Percentiles rank a stretch among this genome's conserved stretches.
phyloP scores from a whole-genome alignment of 2,888 invertebrate genomes.

The Cataglyphis livida region DNA sequence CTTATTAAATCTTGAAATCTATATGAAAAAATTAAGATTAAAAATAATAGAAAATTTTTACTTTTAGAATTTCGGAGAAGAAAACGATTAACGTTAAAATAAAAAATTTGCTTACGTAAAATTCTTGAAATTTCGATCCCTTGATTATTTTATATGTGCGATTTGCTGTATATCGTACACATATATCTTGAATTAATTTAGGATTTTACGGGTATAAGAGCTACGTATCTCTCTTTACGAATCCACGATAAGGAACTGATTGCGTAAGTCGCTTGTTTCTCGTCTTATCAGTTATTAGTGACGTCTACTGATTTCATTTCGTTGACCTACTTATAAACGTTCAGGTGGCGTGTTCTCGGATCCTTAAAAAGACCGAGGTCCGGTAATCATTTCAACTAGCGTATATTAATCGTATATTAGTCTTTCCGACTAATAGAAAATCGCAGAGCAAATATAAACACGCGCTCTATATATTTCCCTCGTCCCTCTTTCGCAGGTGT shows the following conservation, averaged over 20 bases:
- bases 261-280: conserved; percentile 15
- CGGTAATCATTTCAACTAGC: conserved; percentile 49
- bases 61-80: background rate
- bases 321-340: conserved; percentile 72
- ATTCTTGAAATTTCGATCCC: background rate
- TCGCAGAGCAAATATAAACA: conserved; percentile 3
- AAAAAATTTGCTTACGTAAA: background rate
- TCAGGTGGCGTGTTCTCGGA: conserved; percentile 68
- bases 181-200: background rate
- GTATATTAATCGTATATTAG: background rate
- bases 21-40: too few relatives aligned
- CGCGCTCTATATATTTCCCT: background rate
- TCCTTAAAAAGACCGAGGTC: conserved; percentile 61
- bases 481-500: background rate
- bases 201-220: background rate
- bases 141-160: background rate
- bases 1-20: too few relatives aligned
- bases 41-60: too few relatives aligned
- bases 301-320: conserved; percentile 63
- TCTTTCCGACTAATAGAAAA: background rate
- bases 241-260: conserved; percentile 33
- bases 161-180: background rate
- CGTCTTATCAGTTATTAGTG: conserved; percentile 51
- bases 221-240: background rate
- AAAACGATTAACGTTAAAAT: background rate